A percentile compares a stretch with the other conserved stretches of the same genome.
Conservation (phyloP, 2,888 invertebrate species). For the Morpho achilles region DNA sequence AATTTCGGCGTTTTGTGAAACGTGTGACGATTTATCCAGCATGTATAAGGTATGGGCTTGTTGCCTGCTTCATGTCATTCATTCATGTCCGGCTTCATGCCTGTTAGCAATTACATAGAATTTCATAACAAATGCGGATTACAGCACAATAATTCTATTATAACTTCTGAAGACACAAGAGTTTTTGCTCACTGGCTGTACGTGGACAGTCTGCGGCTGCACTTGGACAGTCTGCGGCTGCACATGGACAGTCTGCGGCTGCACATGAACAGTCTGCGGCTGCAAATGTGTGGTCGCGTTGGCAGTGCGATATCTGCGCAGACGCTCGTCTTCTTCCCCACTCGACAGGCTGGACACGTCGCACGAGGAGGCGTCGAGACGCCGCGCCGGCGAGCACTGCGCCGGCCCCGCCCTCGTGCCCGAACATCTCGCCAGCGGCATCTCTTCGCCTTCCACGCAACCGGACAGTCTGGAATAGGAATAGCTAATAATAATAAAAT, state of each 20-base stretch:
- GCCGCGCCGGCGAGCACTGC: conserved; percentile 69
- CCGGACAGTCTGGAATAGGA: conserved; percentile 62
- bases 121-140: no score
- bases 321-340: conserved; percentile 73
- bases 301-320: conserved; percentile 68
- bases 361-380: conserved; percentile 72
- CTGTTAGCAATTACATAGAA: no score
- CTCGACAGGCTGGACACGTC: conserved; percentile 72
- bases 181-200: conserved; percentile 30
- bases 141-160: no score
- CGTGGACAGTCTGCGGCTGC: conserved; percentile 40
- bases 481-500: neutral
- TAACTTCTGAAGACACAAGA: no score
- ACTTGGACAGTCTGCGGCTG: conserved; percentile 41
- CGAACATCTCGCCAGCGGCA: conserved; percentile 60
- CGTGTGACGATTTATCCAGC: no score
- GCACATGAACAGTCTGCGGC: conserved; percentile 36
- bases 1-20: no score
- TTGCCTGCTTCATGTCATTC: no score
- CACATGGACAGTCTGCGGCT: conserved; percentile 40
- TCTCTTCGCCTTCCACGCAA: conserved; percentile 67
- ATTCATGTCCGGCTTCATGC: no score
- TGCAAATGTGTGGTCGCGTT: conserved; percentile 28
- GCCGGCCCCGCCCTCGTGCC: conserved; percentile 59
- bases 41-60: no score